phyloP scores from a whole-genome alignment of 2,797 vertebrate genomes.

The Otolemur crassicaudatus region DNA sequence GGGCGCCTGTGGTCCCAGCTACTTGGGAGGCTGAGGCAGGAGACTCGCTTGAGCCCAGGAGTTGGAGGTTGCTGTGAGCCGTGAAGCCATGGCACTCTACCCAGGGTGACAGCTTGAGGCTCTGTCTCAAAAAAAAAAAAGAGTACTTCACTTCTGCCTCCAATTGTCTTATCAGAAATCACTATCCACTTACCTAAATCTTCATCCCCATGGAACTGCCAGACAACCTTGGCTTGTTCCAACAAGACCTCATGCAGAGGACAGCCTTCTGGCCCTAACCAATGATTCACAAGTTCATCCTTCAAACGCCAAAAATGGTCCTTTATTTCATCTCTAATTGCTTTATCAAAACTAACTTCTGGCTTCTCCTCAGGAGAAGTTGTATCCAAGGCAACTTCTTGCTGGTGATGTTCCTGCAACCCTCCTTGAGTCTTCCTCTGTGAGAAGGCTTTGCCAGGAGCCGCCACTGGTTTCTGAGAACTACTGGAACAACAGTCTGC shows the following conservation, averaged over 20 bases:
- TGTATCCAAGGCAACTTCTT: constrained; percentile 69
- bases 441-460: constrained; percentile 82
- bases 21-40: too few species aligned
- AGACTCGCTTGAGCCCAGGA: too few species aligned
- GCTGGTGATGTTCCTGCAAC: constrained; percentile 53
- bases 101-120: too few species aligned
- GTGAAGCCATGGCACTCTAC: too few species aligned
- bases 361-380: constrained; percentile 86
- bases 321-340: constrained; percentile 88
- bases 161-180: constrained; percentile 94
- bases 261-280: constrained; percentile 90
- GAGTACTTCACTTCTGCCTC: constrained; percentile 93
- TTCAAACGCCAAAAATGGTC: constrained; percentile 90
- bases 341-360: constrained; percentile 90
- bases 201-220: constrained; percentile 94
- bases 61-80: too few species aligned
- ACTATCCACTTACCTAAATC: constrained; percentile 93
- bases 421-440: constrained; percentile 18
- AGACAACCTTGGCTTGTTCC: constrained; percentile 93
- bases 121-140: constrained; percentile 79
- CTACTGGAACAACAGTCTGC: constrained; percentile 66
- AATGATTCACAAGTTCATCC: constrained; percentile 87
- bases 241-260: constrained; percentile 86
- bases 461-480: constrained; percentile 91
- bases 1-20: too few species aligned